These are phyloP conservation scores for Molothrus aeneus DNA, from an alignment of 2,797 vertebrate genomes.

Conservation along the genomic window DNA sequence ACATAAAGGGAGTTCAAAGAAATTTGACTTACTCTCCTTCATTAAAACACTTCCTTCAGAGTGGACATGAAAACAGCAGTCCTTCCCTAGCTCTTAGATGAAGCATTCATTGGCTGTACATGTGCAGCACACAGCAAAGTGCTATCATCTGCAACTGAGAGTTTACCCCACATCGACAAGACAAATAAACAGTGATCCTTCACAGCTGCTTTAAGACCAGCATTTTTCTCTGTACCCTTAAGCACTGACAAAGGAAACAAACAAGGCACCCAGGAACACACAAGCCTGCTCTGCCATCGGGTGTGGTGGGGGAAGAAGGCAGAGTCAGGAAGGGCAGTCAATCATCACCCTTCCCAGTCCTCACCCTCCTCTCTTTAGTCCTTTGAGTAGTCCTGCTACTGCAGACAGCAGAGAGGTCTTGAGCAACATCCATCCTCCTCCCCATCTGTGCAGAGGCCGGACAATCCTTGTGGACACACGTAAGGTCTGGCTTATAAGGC, in stretches of 20 bases:
- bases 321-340: neutral
- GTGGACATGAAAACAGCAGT: neutral
- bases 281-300: accelerated
- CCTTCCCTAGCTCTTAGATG: neutral
- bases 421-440: neutral
- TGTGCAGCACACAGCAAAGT: neutral
- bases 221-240: neutral
- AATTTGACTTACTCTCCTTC: neutral
- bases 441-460: neutral
- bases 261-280: neutral
- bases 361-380: neutral
- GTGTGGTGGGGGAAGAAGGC: neutral
- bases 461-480: accelerated
- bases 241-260: neutral
- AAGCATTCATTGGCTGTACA: neutral
- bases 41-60: neutral
- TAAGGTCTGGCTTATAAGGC: neutral
- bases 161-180: neutral
- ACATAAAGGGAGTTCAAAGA: neutral
- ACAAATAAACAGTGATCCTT: neutral
- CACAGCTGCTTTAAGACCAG: neutral
- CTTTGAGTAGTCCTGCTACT: neutral
- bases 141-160: neutral
- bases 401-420: neutral
- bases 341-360: accelerated